These are phyloP conservation scores for Buteo buteo DNA, from an alignment of 2,113 vertebrate genomes.

Conservation along the genomic window DNA sequence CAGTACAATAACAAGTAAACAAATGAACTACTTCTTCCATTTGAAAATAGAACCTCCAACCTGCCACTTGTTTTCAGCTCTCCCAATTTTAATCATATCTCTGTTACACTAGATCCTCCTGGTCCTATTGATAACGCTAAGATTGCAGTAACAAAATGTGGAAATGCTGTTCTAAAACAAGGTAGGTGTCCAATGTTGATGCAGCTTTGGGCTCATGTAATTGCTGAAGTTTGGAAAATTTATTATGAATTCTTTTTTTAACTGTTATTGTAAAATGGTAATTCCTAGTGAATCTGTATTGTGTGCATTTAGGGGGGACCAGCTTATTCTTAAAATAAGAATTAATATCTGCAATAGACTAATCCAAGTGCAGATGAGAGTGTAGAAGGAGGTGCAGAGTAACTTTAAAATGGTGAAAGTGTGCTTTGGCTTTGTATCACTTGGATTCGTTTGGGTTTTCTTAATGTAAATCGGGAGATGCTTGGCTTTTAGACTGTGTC, in stretches of 20 bases:
- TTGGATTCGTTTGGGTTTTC: neutral
- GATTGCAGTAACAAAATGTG: conserved; percentile 90
- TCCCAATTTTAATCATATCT: neutral
- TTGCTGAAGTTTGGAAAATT: neutral
- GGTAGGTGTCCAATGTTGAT: conserved; percentile 70
- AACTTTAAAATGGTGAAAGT: neutral
- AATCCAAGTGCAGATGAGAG: neutral
- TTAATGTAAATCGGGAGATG: neutral
- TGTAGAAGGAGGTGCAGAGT: neutral
- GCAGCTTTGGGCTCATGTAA: neutral
- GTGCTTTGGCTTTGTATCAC: neutral
- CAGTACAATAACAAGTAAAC: neutral
- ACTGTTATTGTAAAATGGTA: neutral
- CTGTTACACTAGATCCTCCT: conserved; percentile 81
- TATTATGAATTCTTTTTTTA: neutral
- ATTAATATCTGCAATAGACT: neutral
- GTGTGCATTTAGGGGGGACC: neutral
- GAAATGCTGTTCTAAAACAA: conserved; percentile 88
- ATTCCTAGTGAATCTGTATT: neutral
- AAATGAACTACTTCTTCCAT: neutral
- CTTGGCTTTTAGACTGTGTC: neutral
- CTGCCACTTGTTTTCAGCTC: neutral
- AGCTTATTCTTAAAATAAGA: neutral
- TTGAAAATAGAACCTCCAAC: neutral
- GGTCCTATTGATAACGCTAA: conserved; percentile 95